Base-by-base conservation (phyloP, 2,888 invertebrate genomes). In the Phasia obesa region DNA sequence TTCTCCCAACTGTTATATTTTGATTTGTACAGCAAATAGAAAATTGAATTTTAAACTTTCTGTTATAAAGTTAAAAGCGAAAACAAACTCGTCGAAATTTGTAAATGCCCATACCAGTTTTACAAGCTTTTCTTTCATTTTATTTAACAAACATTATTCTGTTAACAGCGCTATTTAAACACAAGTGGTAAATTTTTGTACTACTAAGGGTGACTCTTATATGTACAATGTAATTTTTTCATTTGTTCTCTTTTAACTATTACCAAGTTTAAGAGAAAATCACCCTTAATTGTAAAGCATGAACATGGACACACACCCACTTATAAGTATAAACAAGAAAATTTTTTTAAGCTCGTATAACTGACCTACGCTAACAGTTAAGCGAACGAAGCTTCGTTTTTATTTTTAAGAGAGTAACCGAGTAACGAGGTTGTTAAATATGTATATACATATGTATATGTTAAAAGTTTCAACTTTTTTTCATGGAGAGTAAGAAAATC, bases 191-290 rank as follows among this genome's bases (percentile, higher is more conserved):
- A 78, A 70, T 44, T 70, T 5, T 47, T 17, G 25, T 64, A 74
- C 49, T 78, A 47, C 0, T 42, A 21, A 57, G 15, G 9, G 7
- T 13, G 11, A 9, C 35, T 71, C 9, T 62, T 38, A 44, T 21
- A 64, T 31, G 21, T 13, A 17, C n/a, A n/a, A n/a, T n/a, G 1
- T 31, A 1, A 38, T n/a, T 5, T 23, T 4, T 23, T 25, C 11
- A 4, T 42, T 17, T 4, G 42, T 5, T 15, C 21, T 42, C 19
- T 38, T 21, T 42, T 0, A 38, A 19, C 13, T 13, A 19, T 42
- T 47, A 59, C 5, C 62, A 78, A 55, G 35, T 70, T 77, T 82
- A 83, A 83, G 83, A 83, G 75, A 65, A 74, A 60, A 2, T 2
- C 17, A 65, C 59, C 62, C 53, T 67, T 67, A 42, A 15, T 5